These are phyloP conservation scores for Conger conger DNA, from an alignment of 2,113 vertebrate genomes.

Conservation along the genomic window DNA sequence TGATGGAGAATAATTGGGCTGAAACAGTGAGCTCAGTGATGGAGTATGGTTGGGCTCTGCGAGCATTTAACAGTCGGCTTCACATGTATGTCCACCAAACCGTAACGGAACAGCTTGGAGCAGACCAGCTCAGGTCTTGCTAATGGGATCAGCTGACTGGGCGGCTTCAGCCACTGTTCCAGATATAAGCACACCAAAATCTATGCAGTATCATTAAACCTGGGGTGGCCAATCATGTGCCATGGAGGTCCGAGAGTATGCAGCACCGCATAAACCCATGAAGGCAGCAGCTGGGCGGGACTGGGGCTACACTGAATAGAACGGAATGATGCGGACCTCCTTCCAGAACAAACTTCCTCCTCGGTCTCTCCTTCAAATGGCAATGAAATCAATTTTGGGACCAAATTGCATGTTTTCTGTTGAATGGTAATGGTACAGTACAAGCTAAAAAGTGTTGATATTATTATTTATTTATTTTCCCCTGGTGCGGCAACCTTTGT, in stretches of 20 bases:
- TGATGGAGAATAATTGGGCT: no score
- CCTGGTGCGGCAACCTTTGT: neutral
- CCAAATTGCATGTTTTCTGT: neutral
- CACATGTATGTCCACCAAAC: no score
- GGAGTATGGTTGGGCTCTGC: no score
- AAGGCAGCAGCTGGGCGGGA: neutral
- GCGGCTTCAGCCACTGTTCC: neutral
- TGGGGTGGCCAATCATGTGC: no score
- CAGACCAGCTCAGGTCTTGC: neutral
- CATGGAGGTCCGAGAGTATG: no score
- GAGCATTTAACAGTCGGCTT: no score
- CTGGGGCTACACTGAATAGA: neutral
- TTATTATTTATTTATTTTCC: neutral
- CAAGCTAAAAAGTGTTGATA: neutral
- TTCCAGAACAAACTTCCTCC: neutral
- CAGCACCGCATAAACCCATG: no score
- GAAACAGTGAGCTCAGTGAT: no score
- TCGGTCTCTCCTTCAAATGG: neutral
- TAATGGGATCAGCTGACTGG: neutral
- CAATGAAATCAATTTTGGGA: neutral
- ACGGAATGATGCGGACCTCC: neutral
- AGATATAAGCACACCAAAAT: neutral
- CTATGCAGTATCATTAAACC: neutral
- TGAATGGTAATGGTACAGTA: neutral
- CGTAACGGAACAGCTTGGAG: no score